A percentile compares a stretch with the other conserved stretches of the same genome.
phyloP scores from a whole-genome alignment of 2,888 invertebrate species.

The Ophonus ardosiacus region DNA sequence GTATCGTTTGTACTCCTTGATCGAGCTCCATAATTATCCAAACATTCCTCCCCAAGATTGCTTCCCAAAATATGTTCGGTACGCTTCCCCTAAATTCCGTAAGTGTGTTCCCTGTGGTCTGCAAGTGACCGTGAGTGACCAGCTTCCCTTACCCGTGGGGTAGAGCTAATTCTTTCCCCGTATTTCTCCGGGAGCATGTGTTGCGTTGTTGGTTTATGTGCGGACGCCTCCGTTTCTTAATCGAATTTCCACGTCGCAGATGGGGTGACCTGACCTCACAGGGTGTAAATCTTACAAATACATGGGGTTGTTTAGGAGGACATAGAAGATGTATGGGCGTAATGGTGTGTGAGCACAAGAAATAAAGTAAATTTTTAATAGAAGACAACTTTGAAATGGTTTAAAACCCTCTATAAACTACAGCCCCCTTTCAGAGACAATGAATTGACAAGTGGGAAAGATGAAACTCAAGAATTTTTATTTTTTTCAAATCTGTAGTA shows the following conservation, averaged over 20 bases:
- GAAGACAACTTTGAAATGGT: background rate
- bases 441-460: too few relatives aligned
- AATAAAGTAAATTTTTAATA: conserved; percentile 1
- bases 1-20: too few relatives aligned
- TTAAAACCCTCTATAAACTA: too few relatives aligned
- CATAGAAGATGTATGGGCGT: background rate
- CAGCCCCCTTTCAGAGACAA: too few relatives aligned
- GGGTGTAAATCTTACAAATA: background rate
- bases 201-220: conserved; percentile 58
- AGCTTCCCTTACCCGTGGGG: background rate
- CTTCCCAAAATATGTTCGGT: background rate
- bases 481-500: too few relatives aligned
- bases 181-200: conserved; percentile 60
- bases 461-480: too few relatives aligned
- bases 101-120: background rate
- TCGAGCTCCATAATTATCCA: background rate
- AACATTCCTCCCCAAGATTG: background rate
- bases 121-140: background rate
- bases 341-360: background rate
- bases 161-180: conserved; percentile 61
- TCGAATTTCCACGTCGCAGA: conserved; percentile 59
- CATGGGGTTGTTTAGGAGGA: background rate
- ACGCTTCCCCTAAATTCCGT: background rate
- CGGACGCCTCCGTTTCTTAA: conserved; percentile 53
- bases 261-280: background rate